phyloP scores from a whole-genome alignment of 1,140 invertebrate genomes.

The Sycobia sp. region DNA sequence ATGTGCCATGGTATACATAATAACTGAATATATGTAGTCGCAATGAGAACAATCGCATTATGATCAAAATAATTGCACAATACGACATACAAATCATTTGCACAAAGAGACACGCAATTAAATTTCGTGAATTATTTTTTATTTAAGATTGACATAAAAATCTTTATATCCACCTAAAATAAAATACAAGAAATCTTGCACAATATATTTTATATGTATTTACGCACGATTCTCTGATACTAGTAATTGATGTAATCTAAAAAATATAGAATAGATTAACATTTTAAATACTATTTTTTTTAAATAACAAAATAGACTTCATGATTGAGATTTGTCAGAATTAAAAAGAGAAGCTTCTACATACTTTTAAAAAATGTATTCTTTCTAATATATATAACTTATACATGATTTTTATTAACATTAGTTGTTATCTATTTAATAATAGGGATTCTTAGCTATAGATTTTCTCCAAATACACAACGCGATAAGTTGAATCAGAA shows the following conservation, averaged over 20 bases:
- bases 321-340: conserved; percentile 24
- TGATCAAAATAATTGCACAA: conserved; percentile 17
- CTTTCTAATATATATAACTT: conserved; percentile 14
- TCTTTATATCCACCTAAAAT: neutral
- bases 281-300: too few species aligned
- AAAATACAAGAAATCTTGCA: too few species aligned
- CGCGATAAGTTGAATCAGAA: conserved; percentile 20
- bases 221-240: too few species aligned
- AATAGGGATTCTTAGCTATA: too few species aligned
- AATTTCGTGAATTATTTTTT: conserved; percentile 9
- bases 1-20: conserved; percentile 3
- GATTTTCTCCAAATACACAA: conserved; percentile 7
- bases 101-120: conserved; percentile 21
- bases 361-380: conserved; percentile 26
- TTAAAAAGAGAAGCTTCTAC: conserved; percentile 12
- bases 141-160: conserved; percentile 6
- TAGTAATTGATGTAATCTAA: too few species aligned
- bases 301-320: too few species aligned
- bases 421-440: too few species aligned
- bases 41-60: conserved; percentile 19
- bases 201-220: too few species aligned
- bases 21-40: conserved; percentile 13
- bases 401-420: conserved; percentile 24
- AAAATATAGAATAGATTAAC: too few species aligned
- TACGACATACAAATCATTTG: conserved; percentile 27